phyloP scores from a whole-genome alignment of 2,888 invertebrate genomes.

The Uloborus plumipes region DNA sequence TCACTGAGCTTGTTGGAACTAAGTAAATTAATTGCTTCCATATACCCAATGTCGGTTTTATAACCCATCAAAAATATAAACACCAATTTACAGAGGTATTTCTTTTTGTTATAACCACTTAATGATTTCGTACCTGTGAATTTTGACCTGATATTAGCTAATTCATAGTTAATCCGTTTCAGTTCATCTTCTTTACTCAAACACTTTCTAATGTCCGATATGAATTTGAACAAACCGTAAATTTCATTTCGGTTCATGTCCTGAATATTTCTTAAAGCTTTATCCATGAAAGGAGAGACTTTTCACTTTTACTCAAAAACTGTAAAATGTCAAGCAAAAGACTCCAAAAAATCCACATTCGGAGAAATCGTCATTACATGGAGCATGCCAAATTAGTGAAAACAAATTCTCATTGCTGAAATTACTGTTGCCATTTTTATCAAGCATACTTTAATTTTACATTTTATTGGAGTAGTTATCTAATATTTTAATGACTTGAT shows the following conservation, averaged over 20 bases:
- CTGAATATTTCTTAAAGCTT: too few species aligned
- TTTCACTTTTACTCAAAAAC: too few species aligned
- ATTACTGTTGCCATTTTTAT: too few species aligned
- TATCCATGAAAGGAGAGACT: too few species aligned
- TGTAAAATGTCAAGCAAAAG: too few species aligned
- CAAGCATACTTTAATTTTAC: too few species aligned
- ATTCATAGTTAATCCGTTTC: constrained; percentile 98
- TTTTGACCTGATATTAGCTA: constrained; percentile 99
- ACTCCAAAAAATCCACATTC: too few species aligned
- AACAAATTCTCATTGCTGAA: too few species aligned
- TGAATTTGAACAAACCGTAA: constrained; percentile 29
- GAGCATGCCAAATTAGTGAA: too few species aligned
- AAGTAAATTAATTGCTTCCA: constrained; percentile 99
- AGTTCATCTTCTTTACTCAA: constrained; percentile 99
- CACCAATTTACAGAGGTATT: constrained; percentile 99
- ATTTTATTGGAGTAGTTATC: too few species aligned
- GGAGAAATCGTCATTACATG: too few species aligned
- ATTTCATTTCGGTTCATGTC: background rate
- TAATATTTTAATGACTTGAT: too few species aligned
- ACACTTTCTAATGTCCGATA: constrained; percentile 74
- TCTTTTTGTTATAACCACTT: constrained; percentile 99
- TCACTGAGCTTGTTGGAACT: constrained; percentile 99
- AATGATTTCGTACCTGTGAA: constrained; percentile 99
- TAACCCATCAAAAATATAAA: constrained; percentile 99
- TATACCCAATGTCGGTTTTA: constrained; percentile 99